Evolutionary conservation across 2,797 vertebrate genomes (phyloP).

Genomic region (Basileuterus tristriatus): DNA sequence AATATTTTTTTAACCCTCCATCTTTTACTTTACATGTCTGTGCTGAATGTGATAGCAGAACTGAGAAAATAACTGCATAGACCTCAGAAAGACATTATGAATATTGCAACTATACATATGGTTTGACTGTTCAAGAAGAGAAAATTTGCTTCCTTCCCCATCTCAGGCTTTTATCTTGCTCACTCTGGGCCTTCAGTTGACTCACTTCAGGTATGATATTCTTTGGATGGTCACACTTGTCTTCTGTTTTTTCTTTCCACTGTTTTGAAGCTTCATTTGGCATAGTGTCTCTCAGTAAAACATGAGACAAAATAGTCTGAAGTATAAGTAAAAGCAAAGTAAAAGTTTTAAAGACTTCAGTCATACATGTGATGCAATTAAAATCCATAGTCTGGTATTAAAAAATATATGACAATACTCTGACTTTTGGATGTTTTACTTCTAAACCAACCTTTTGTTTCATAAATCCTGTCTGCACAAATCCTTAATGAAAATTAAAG

Average conservation of each 20-base stretch:
- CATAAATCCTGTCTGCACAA: not conserved
- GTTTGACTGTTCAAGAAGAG: not conserved
- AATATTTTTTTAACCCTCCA: not conserved
- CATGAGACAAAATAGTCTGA: not conserved
- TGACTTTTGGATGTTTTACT: not conserved
- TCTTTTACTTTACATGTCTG: not conserved
- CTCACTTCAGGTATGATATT: not conserved
- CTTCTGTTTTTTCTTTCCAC: not conserved
- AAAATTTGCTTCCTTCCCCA: not conserved
- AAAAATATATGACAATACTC: not conserved
- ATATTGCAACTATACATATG: not conserved
- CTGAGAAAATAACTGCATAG: not conserved
- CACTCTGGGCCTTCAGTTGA: not conserved
- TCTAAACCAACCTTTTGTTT: not conserved
- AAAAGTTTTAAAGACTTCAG: not conserved
- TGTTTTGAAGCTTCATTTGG: not conserved
- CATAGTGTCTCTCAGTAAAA: not conserved
- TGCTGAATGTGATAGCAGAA: not conserved
- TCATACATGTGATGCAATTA: not conserved
- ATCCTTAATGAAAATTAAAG: not conserved
- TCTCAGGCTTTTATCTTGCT: not conserved
- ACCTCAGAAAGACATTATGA: not conserved
- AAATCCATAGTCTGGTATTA: accelerated
- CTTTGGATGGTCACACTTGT: not conserved
- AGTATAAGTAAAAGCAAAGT: not conserved